These are phyloP conservation scores for Myopa testacea DNA, from an alignment of 2,888 invertebrate species.

Conservation along the genomic window DNA sequence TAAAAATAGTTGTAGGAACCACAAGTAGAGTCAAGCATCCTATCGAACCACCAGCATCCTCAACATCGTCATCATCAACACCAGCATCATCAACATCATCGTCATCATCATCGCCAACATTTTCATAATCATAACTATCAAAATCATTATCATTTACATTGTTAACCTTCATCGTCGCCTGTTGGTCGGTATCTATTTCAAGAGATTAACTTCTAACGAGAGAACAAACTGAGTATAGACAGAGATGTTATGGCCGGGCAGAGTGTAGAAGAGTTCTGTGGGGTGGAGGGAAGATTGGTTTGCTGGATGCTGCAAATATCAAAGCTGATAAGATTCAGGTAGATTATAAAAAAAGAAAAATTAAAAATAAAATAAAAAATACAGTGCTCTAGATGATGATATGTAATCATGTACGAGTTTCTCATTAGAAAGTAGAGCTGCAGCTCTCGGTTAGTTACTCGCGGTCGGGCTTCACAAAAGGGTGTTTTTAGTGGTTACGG, in stretches of 20 bases:
- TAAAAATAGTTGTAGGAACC: not conserved
- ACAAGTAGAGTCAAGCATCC: not conserved
- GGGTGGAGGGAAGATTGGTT: not conserved
- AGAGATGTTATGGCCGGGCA: not conserved
- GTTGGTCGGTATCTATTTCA: not conserved
- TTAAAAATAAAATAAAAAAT: constrained; percentile 6
- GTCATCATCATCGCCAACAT: not conserved
- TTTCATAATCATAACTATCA: too few species aligned
- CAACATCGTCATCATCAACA: not conserved
- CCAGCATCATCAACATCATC: not conserved
- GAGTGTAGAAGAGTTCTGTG: not conserved
- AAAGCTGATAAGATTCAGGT: constrained; percentile 12
- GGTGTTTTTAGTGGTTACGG: not conserved
- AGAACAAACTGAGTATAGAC: not conserved
- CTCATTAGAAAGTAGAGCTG: constrained; percentile 13
- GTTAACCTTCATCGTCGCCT: not conserved
- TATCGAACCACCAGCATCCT: not conserved
- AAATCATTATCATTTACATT: not conserved
- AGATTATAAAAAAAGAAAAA: constrained; percentile 1
- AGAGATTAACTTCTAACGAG: constrained; percentile 16
- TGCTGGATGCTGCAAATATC: constrained; percentile 14
- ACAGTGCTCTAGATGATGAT: not conserved
- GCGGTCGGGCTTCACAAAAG: constrained; percentile 24
- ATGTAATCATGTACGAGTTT: not conserved
- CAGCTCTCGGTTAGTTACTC: constrained; percentile 23